A percentile compares a stretch with the other conserved stretches of the same genome.
Conservation (phyloP, 2,113 vertebrate genomes). For the Gobiocypris rarus region DNA sequence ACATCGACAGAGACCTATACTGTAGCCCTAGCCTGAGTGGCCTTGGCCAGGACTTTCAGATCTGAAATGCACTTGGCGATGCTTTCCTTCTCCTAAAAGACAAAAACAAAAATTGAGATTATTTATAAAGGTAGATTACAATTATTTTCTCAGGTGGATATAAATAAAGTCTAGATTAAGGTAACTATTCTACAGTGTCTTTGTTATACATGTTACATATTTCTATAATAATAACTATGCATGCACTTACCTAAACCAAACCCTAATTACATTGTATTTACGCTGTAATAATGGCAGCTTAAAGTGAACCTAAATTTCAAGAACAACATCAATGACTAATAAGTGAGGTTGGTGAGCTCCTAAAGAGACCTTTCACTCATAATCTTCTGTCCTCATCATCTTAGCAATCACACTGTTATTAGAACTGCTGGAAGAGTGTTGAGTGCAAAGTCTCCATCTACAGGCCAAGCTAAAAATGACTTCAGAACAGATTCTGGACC, state of each 20-base stretch:
- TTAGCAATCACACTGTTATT: background rate
- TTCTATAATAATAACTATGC: background rate
- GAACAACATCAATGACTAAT: too few species aligned
- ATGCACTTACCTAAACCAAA: background rate
- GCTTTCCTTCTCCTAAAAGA: constrained; percentile 90
- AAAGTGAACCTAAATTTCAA: background rate
- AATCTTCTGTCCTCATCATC: background rate
- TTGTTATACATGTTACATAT: background rate
- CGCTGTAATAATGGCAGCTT: background rate
- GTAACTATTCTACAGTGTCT: background rate
- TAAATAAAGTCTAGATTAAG: too few species aligned
- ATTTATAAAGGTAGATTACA: too few species aligned
- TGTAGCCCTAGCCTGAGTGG: constrained; percentile 69
- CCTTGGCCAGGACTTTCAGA: constrained; percentile 86
- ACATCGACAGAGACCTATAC: constrained; percentile 57
- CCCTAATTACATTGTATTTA: background rate
- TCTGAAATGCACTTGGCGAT: constrained; percentile 93
- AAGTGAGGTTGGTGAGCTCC: background rate
- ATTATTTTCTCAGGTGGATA: background rate
- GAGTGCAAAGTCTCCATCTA: constrained; percentile 31
- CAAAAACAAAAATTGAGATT: constrained; percentile 36
- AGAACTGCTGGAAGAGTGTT: background rate
- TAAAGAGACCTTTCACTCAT: background rate
- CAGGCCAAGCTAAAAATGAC: background rate
- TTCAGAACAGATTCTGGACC: background rate